Evolutionary conservation across 1,140 invertebrate genomes (phyloP).

Genomic region (Brachionus paranguensis): DNA sequence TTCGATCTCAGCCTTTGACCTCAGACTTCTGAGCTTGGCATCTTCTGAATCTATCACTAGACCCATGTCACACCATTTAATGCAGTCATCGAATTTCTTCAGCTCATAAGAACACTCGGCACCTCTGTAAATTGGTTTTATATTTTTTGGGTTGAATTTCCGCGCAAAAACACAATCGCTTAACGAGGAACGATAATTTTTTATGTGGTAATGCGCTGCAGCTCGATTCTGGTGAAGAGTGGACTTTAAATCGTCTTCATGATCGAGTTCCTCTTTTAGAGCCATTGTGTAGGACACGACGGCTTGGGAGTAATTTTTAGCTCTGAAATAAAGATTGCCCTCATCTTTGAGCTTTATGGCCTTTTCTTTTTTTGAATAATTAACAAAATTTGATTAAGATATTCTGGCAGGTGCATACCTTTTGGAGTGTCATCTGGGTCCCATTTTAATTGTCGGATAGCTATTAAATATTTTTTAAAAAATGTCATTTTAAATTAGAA

Average conservation of each 20-base stretch:
- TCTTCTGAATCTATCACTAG: constrained; percentile 57
- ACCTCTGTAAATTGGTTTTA: constrained; percentile 69
- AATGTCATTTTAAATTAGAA: too few relatives aligned
- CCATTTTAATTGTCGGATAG: constrained; percentile 40
- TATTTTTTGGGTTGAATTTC: constrained; percentile 69
- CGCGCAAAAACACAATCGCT: constrained; percentile 71
- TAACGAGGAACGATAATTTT: constrained; percentile 56
- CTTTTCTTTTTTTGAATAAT: not conserved
- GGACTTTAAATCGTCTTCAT: not conserved
- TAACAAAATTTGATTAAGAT: not conserved
- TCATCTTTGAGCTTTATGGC: constrained; percentile 38
- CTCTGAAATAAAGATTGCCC: constrained; percentile 29
- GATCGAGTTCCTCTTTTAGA: not conserved
- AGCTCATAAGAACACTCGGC: constrained; percentile 67
- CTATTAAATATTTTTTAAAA: not conserved
- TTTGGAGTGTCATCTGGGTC: constrained; percentile 24
- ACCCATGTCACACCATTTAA: constrained; percentile 65
- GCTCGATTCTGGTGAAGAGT: constrained; percentile 10
- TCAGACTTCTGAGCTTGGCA: constrained; percentile 60
- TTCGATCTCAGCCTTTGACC: constrained; percentile 59
- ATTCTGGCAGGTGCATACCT: not conserved
- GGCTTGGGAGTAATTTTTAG: constrained; percentile 25
- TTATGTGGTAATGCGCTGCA: not conserved
- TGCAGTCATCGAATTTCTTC: constrained; percentile 66
- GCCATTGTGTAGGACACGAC: constrained; percentile 21